These are phyloP conservation scores for Haliclona indistincta DNA, from an alignment of 37 sponge, comb jelly and placozoan genomes.

Conservation along the genomic window DNA sequence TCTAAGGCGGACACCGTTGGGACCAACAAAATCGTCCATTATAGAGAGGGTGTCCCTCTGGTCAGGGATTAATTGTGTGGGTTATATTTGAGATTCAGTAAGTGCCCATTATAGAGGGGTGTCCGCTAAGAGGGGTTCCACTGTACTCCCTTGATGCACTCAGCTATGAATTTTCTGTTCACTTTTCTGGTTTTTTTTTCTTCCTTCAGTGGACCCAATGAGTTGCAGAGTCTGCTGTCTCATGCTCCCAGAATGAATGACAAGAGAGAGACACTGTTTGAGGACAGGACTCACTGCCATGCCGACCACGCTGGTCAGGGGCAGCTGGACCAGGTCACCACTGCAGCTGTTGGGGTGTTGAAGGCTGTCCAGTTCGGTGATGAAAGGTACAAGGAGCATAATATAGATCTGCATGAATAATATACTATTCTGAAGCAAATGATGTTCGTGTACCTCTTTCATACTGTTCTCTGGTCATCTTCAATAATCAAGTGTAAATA, in stretches of 20 bases:
- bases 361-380: constrained; percentile 77
- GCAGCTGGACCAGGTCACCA: constrained; percentile 57
- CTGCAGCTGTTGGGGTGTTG: constrained; percentile 92
- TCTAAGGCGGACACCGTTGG: no score
- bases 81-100: no score
- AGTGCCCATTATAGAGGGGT: no score
- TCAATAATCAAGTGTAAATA: no score
- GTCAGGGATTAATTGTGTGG: no score
- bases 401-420: not conserved
- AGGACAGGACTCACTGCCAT: constrained; percentile 94
- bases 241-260: constrained; percentile 55
- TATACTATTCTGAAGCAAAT: not conserved
- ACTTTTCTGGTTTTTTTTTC: not conserved
- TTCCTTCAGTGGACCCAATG: constrained; percentile 12
- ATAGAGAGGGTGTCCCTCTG: no score
- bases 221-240: constrained; percentile 55
- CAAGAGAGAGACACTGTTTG: constrained; percentile 85
- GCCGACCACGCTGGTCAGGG: constrained; percentile 88
- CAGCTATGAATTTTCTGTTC: not conserved
- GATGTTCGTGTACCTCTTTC: not conserved
- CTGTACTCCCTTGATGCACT: no score
- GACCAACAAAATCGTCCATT: no score
- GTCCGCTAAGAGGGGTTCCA: no score
- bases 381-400: no score
- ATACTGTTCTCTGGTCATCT: no score